Base-by-base conservation (phyloP, 2,797 vertebrate species). In the Menidia menidia region DNA sequence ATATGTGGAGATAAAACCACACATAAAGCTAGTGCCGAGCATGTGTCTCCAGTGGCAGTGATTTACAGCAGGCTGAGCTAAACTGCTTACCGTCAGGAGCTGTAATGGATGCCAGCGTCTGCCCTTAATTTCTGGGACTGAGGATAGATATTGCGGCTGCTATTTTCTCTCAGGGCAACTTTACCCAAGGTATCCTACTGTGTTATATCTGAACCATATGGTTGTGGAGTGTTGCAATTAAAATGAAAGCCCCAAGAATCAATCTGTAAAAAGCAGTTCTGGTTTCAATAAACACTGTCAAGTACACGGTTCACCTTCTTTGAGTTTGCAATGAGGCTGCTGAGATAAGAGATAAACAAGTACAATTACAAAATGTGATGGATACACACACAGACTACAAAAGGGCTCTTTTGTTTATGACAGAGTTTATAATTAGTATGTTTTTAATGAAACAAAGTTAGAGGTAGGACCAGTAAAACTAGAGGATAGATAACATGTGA, bases 11-110 rank as follows among this genome's bases (percentile, higher is more conserved):
- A 88, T 89, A 87, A 92, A 90, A 89, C 81, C 75, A 67, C 77
- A 90, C 82, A 89, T 91, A 91, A 93, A 92, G 86, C 78, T 70
- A 80, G 78, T 50, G 83, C 78, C 77, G 81, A 75, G 75, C 78
- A 9, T 45, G 58, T 60, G 62, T 88, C 88, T 89, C 81, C 75
- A 77, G 82, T 83, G 85, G 88, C 82, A 72, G 80, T 93, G 92
- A 92, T 94, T 92, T 93, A 92, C 87, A 82, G 83, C 66, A 76
- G 70, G 76, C 84, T 75, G 87, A 85, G 87, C 82, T 87, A 87
- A 93, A 91, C 86, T 91, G 87, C 91, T 92, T 90, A 91, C 89
- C 84, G 87, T 91, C 89, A 90, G 85, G 83, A 88, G 85, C 87
- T 65, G 83, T 92, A 91, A 92, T 90, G 80, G 90, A 92, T 91